These are phyloP conservation scores for Theodoxus fluviatilis DNA, from an alignment of 2,888 invertebrate species.

Conservation along the genomic window DNA sequence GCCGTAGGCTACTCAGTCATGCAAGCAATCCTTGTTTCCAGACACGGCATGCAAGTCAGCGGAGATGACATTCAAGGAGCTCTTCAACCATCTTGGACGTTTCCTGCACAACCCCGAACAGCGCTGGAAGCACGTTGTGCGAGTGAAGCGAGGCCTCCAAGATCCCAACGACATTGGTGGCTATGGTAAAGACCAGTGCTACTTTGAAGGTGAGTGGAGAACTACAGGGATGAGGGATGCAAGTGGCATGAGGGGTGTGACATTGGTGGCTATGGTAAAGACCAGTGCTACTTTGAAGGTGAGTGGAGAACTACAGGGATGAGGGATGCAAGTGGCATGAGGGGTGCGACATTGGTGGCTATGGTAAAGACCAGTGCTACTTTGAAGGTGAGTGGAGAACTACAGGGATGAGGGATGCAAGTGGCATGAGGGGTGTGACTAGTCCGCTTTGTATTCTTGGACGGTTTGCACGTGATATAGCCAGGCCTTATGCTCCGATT, in stretches of 20 bases:
- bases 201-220: slow-evolving; percentile 66
- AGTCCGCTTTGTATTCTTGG: too few relatives aligned
- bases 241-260: too few relatives aligned
- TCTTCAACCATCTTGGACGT: slow-evolving; percentile 59
- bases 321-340: too few relatives aligned
- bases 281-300: slow-evolving; percentile 65
- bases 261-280: slow-evolving; percentile 61
- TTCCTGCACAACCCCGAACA: slow-evolving; percentile 58
- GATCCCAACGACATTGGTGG: slow-evolving; percentile 61
- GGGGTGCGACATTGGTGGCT: slow-evolving; percentile 60
- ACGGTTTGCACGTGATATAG: too few relatives aligned
- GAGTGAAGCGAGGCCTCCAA: slow-evolving; percentile 59
- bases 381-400: too few relatives aligned
- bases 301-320: too few relatives aligned
- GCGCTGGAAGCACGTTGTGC: slow-evolving; percentile 62
- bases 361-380: slow-evolving; percentile 63
- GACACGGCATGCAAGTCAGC: slow-evolving; percentile 63
- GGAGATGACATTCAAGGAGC: slow-evolving; percentile 60
- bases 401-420: too few relatives aligned
- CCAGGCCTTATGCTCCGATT: too few relatives aligned
- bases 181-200: slow-evolving; percentile 63
- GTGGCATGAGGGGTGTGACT: too few relatives aligned
- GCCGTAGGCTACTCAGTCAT: too few relatives aligned
- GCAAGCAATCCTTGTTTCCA: slow-evolving; percentile 37
- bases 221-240: too few relatives aligned